Evolutionary conservation across 1,140 invertebrate species (phyloP).

Genomic region (Pemphigus obesinymphae): DNA sequence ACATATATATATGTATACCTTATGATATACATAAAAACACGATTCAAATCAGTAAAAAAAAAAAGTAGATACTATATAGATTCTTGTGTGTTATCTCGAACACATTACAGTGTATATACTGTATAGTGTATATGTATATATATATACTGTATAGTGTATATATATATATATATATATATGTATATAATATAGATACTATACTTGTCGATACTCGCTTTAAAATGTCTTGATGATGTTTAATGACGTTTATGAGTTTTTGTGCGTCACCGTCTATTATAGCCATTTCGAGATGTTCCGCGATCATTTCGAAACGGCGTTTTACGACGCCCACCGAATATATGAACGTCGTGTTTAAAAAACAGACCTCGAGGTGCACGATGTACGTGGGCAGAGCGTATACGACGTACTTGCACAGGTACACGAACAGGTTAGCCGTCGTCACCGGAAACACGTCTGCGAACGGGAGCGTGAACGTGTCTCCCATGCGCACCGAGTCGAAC

Average conservation of each 20-base stretch:
- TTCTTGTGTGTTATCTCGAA: too few species aligned
- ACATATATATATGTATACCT: too few species aligned
- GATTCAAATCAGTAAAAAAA: too few species aligned
- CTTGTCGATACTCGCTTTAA: background rate
- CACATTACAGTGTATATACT: too few species aligned
- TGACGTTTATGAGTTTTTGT: background rate
- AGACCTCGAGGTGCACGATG: background rate
- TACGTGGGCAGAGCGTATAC: background rate
- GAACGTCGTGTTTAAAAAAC: background rate
- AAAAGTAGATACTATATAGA: too few species aligned
- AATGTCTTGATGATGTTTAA: background rate
- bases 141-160: too few species aligned
- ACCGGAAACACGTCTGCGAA: background rate
- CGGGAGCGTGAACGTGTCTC: background rate
- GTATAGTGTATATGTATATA: too few species aligned
- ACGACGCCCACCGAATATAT: background rate
- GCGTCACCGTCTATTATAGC: background rate
- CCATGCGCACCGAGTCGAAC: background rate
- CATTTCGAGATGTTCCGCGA: too few species aligned
- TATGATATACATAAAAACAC: too few species aligned
- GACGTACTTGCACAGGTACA: too few species aligned
- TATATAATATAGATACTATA: too few species aligned
- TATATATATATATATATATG: too few species aligned
- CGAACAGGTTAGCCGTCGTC: background rate
- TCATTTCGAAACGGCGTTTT: background rate